A percentile compares a stretch with the other conserved stretches of the same genome.
These are phyloP conservation scores for Verasper variegatus DNA, from an alignment of 2,113 vertebrate genomes.

Conservation along the genomic window DNA sequence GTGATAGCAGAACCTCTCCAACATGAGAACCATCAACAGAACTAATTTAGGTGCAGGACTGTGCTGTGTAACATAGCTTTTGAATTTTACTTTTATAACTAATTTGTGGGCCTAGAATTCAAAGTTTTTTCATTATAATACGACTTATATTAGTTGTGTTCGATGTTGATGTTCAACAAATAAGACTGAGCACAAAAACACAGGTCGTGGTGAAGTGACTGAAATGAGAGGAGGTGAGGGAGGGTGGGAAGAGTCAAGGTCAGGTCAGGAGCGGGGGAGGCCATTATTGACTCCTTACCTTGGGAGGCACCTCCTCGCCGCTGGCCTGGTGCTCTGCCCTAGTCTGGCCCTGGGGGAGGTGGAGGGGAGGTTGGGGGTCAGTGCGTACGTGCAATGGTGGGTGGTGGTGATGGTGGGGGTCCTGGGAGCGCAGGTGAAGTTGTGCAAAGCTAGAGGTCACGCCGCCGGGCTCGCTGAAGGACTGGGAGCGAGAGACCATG, in stretches of 20 bases:
- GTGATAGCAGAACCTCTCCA: too few relatives aligned
- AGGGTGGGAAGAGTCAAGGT: constrained; percentile 4
- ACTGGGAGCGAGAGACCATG: constrained; percentile 92
- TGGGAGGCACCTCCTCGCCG: constrained; percentile 93
- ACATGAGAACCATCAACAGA: neutral
- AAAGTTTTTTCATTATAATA: neutral
- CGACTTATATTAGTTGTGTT: neutral
- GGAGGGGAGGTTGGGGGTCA: constrained; percentile 89
- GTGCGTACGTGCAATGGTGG: constrained; percentile 88
- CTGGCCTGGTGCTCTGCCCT: constrained; percentile 82
- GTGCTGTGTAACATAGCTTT: neutral
- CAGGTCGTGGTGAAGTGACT: constrained; percentile 3
- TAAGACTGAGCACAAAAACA: constrained; percentile 22
- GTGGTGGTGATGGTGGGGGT: constrained; percentile 84
- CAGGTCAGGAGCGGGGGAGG: constrained; percentile 6
- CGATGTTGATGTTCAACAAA: neutral
- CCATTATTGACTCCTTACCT: constrained; percentile 85
- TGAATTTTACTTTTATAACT: too few relatives aligned
- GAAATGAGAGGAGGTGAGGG: constrained; percentile 39
- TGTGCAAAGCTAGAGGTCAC: constrained; percentile 93
- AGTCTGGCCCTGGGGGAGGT: constrained; percentile 85
- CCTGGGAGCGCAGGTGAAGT: constrained; percentile 96
- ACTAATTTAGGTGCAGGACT: neutral
- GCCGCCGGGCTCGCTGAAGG: constrained; percentile 92
- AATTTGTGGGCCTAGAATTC: too few relatives aligned